Evolutionary conservation across 2,797 vertebrate species (phyloP).

Genomic region (Staurois parvus): DNA sequence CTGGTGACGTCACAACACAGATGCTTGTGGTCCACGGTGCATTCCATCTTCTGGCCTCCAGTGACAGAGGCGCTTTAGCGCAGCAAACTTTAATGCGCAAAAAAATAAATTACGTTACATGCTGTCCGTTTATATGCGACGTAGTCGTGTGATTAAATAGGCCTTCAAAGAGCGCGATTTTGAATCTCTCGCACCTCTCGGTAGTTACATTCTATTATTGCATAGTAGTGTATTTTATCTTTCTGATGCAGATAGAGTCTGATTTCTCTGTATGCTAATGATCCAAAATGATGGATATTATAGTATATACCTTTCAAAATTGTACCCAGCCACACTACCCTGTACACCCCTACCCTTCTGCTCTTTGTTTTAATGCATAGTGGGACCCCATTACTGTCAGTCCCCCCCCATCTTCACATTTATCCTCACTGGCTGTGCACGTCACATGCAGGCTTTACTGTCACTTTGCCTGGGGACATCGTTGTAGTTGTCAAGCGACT

Average conservation of each 20-base stretch:
- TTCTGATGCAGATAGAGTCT: not conserved
- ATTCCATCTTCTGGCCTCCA: no score
- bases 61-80: no score
- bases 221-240: not conserved
- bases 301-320: not conserved
- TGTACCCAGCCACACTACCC: not conserved
- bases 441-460: constrained; percentile 54
- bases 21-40: no score
- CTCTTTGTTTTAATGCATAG: not conserved
- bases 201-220: not conserved
- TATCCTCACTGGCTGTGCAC: constrained; percentile 22
- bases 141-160: no score
- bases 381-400: not conserved
- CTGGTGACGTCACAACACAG: no score
- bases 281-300: not conserved
- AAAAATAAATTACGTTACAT: no score
- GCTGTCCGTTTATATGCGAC: no score
- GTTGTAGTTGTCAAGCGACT: constrained; percentile 54
- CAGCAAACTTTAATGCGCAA: no score
- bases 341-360: not conserved
- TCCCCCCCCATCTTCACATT: not conserved
- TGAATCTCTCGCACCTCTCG: not conserved
- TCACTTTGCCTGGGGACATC: constrained; percentile 53
- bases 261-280: not conserved
- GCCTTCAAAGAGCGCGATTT: no score